Base-by-base conservation (phyloP, 1,140 invertebrate species). In the Pissodes strobi region DNA sequence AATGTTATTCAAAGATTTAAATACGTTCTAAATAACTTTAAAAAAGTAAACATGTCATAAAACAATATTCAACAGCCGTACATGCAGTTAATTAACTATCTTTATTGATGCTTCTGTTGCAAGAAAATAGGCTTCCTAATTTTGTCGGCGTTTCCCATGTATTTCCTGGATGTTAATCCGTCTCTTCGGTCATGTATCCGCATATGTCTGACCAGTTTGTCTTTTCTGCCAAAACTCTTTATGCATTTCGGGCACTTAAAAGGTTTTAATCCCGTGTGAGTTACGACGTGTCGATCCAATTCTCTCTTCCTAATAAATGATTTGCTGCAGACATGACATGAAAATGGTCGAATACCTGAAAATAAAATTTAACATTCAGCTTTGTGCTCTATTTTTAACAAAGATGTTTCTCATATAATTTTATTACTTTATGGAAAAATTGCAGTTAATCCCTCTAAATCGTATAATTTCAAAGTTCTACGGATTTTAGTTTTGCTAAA, bases 171-270 rank as follows among this genome's bases (percentile, higher is more conserved):
- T 4, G n/a, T 13, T 8, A 45, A 17, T 6, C 18, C 38, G 19
- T 51, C 62, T n/a, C 62, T 19, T n/a, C 63, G 13, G 53, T 85
- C 84, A 66, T 85, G 85, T 65, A 83, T 85, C 55, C 83, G 71
- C 71, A 84, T 82, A 75, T 88, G 87, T 15, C 86, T 80, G 15
- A 86, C 82, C 58, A 88, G 73, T 73, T 88, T 87, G 68, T 88
- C 86, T 65, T 86, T 86, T 13, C 83, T 81, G 21, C 82, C 85
- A 69, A 88, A 88, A 56, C 83, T 82, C 68, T 86, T 86, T 55
- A 83, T 80, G 76, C 87, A 88, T 49, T 82, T 80, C 48, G 75
- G 80, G 72, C 87, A 88, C 25, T 82, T 81, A 66, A 86, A 87
- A 3, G 85, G 80, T 55, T 84, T 83, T 74, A 84, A 78, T 1